phyloP scores from a whole-genome alignment of 2,888 invertebrate genomes.

The Platynereis dumerilii region DNA sequence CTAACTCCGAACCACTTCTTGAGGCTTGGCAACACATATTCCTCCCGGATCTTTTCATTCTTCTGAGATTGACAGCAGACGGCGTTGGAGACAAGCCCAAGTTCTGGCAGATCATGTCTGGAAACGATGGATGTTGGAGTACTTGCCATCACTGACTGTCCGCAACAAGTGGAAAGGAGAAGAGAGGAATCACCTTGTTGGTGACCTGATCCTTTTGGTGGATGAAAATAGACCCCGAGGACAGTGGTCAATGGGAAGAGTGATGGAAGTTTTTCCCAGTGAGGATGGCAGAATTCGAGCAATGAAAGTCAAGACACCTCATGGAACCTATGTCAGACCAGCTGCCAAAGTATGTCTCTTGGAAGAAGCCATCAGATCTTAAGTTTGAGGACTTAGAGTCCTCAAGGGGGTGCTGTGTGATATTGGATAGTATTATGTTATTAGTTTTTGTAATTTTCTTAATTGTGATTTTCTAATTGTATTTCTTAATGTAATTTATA shows the following conservation, averaged over 20 bases:
- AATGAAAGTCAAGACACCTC: constrained; percentile 10
- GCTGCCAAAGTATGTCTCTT: too few species aligned
- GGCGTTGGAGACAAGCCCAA: constrained; percentile 17
- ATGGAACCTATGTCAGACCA: too few species aligned
- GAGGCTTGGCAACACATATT: neutral
- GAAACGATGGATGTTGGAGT: constrained; percentile 16
- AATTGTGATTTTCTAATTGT: too few species aligned
- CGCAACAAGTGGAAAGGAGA: too few species aligned
- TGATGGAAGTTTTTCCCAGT: constrained; percentile 9
- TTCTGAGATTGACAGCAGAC: constrained; percentile 13
- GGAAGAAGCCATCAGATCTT: too few species aligned
- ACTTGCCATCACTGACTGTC: constrained; percentile 6
- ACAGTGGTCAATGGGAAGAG: constrained; percentile 16
- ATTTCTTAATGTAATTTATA: too few species aligned
- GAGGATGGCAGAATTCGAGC: constrained; percentile 18
- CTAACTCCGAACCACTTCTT: constrained; percentile 27
- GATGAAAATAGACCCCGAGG: neutral
- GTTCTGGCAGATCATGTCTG: constrained; percentile 14
- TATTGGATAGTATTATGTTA: too few species aligned
- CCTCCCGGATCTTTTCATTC: neutral
- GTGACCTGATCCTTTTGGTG: too few species aligned
- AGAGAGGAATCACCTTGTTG: too few species aligned
- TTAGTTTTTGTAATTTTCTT: too few species aligned
- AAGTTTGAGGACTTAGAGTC: too few species aligned
- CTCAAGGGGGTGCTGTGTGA: too few species aligned